Evolutionary conservation across 2,113 vertebrate species (phyloP).

Genomic region (Cromileptes altivelis): DNA sequence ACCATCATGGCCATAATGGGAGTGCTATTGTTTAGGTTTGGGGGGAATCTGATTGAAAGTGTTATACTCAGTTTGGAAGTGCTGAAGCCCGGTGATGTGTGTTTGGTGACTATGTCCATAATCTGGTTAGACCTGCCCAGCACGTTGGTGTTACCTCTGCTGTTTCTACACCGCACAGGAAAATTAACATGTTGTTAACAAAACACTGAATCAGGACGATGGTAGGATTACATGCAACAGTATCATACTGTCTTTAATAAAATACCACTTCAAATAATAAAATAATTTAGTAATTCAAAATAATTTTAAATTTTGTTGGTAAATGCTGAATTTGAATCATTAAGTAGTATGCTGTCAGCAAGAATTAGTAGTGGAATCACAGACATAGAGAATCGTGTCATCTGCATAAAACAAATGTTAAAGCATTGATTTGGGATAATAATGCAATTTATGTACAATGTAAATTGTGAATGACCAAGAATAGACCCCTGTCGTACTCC

Average conservation of each 20-base stretch:
- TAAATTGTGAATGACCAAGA: too few species aligned
- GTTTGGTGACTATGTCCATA: not conserved
- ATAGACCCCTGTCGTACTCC: not conserved
- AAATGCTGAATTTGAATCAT: too few species aligned
- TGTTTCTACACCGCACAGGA: not conserved
- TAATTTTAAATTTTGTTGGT: too few species aligned
- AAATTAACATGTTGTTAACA: too few species aligned
- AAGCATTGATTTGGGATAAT: not conserved
- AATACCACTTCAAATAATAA: too few species aligned
- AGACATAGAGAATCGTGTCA: not conserved
- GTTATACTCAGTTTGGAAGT: not conserved
- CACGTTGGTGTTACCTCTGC: conserved; percentile 8
- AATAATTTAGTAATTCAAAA: too few species aligned
- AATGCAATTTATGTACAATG: not conserved
- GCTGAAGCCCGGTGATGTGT: too few species aligned
- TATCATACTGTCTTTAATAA: too few species aligned
- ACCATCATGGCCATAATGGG: conserved; percentile 18
- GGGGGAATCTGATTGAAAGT: accelerated
- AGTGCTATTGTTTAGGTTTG: not conserved
- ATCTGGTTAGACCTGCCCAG: not conserved
- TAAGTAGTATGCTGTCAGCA: too few species aligned
- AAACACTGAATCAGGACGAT: not conserved
- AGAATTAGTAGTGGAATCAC: not conserved
- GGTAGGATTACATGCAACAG: too few species aligned
- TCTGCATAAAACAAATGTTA: not conserved